Evolutionary conservation across 2,113 vertebrate species (phyloP).

Genomic region (Asarcornis scutulata): DNA sequence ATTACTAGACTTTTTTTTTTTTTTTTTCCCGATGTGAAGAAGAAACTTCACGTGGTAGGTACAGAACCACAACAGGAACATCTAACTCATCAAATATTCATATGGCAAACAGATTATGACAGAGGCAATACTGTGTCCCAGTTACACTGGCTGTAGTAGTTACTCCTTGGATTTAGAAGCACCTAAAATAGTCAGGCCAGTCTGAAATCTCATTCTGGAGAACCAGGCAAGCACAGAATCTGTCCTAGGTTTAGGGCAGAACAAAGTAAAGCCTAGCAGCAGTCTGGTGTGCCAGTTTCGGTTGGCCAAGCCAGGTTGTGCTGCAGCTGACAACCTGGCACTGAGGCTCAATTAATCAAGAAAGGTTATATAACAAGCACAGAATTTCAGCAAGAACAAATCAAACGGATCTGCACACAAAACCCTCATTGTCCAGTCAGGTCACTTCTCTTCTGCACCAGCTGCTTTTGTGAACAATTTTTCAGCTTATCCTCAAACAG

Average conservation of each 20-base stretch:
- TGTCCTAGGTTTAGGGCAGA: not conserved
- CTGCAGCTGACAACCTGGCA: not conserved
- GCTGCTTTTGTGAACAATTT: constrained; percentile 33
- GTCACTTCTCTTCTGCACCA: constrained; percentile 30
- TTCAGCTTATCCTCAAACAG: constrained; percentile 32
- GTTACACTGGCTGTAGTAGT: not conserved
- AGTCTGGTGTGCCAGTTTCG: not conserved
- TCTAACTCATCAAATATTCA: not conserved
- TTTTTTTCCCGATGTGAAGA: not conserved
- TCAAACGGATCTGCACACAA: not conserved
- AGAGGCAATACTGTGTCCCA: not conserved
- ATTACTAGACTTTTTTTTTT: not conserved
- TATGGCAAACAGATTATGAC: not conserved
- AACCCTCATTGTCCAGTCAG: constrained; percentile 14
- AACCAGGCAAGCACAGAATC: not conserved
- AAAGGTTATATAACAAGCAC: constrained; percentile 18
- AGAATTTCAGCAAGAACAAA: constrained; percentile 35
- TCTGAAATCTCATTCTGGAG: not conserved
- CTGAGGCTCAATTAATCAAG: constrained; percentile 30
- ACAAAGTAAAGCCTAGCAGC: not conserved
- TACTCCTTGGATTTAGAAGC: not conserved
- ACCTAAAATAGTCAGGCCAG: not conserved
- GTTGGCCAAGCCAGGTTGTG: not conserved
- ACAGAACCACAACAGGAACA: not conserved
- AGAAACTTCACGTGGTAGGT: not conserved